Base-by-base conservation (phyloP, 2,888 invertebrate species). In the Tipula vernalis region DNA sequence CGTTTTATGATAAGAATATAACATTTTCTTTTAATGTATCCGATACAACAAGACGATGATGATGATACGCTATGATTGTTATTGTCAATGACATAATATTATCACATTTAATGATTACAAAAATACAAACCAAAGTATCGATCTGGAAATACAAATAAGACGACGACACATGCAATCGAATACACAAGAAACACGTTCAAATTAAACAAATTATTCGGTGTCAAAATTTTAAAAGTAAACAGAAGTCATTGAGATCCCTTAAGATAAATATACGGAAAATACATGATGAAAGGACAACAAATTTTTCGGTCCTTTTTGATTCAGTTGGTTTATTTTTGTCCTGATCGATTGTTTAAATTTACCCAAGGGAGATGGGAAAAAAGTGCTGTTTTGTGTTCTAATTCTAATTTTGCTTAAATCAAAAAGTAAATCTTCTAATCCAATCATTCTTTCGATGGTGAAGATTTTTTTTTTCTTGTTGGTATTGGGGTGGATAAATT, bases 201-300 rank as follows among this genome's bases (percentile, higher is more conserved):
- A 71, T 71, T 71, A 71, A 71, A 71, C 71, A 71, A 71, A 71
- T 71, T 71, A 71, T 71, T 18, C 28, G 71, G 71, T 71, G 71
- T 71, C 71, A 71, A 71, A 71, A 71, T 71, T 71, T 71, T 71
- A 71, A 71, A 71, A 71, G 71, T 71, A 71, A 71, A 71, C 71
- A 71, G 28, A 71, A 71, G 71, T 71, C 28, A 28, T 71, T 28
- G 71, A 71, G 71, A 71, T 71, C 71, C 71, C 71, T 71, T 71
- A 71, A 71, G 71, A 71, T 71, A 71, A 71, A 71, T 71, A 71
- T 28, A 71, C 71, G 10, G 28, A 0, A 28, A 71, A 71, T 28
- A 71, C 71, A 71, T 71, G 71, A 71, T 13, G 71, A 71, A 71
- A 71, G 71, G 71, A 71, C 71, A 71, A 71, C 71, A 28, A 71